phyloP scores from a whole-genome alignment of 2,888 invertebrate genomes.

The Ormyrus thymus region DNA sequence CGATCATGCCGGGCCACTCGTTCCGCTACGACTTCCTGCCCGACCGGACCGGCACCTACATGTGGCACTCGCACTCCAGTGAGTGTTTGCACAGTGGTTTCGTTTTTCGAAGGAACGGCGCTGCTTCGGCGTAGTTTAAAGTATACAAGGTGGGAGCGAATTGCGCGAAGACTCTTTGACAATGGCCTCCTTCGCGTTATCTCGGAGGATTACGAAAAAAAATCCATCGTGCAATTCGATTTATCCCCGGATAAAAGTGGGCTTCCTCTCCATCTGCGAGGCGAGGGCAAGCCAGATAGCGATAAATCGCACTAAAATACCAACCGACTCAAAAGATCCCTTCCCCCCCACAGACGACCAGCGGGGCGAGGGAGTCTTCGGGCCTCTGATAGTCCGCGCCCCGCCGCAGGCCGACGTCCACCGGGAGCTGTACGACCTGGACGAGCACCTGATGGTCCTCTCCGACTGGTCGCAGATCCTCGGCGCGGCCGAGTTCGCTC shows the following conservation, averaged over 20 bases:
- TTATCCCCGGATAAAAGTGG: no score
- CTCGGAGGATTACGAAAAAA: no score
- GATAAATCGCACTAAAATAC: no score
- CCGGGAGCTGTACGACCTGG: neutral
- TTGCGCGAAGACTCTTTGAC: no score
- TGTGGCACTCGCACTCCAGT: conserved; percentile 67
- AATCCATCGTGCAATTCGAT: no score
- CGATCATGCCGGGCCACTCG: conserved; percentile 84
- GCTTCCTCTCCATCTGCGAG: no score
- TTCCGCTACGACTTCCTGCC: conserved; percentile 87
- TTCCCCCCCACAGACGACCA: conserved; percentile 74
- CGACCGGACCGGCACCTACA: conserved; percentile 86
- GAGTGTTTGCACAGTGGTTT: neutral
- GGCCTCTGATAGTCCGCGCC: conserved; percentile 81
- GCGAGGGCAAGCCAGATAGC: no score
- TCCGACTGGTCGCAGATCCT: conserved; percentile 89
- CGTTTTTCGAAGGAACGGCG: neutral
- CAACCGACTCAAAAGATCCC: no score
- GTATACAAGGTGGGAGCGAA: no score
- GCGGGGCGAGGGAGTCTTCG: conserved; percentile 89
- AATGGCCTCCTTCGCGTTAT: no score
- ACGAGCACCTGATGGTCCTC: conserved; percentile 77
- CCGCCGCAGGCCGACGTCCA: conserved; percentile 80
- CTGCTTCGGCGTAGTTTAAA: no score
- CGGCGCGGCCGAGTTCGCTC: conserved; percentile 84